phyloP scores from a whole-genome alignment of 1,140 invertebrate species.

The Zophobas atratus region DNA sequence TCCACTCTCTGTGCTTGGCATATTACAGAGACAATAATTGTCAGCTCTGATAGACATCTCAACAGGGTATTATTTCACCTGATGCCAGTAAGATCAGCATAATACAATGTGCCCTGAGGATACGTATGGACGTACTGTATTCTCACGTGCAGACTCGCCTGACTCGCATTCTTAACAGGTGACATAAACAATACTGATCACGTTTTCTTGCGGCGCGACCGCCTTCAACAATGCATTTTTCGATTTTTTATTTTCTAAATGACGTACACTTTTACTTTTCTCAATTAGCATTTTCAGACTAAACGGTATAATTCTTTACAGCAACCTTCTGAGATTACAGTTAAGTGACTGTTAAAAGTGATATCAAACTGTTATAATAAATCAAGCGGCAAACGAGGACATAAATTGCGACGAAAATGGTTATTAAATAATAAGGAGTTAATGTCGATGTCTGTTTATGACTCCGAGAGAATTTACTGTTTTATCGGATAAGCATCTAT shows the following conservation, averaged over 20 bases:
- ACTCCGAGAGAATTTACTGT: slow-evolving; percentile 3
- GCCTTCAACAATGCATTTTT: slow-evolving; percentile 38
- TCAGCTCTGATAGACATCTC: slow-evolving; percentile 15
- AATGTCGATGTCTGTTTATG: slow-evolving; percentile 1
- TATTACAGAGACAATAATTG: neutral
- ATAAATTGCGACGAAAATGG: slow-evolving; percentile 37
- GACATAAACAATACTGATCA: slow-evolving; percentile 55
- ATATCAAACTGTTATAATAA: slow-evolving; percentile 20
- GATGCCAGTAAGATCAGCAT: slow-evolving; percentile 17
- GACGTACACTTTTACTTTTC: slow-evolving; percentile 31
- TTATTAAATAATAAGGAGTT: slow-evolving; percentile 28
- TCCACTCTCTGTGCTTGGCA: neutral
- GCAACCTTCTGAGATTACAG: slow-evolving; percentile 14
- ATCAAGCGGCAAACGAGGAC: slow-evolving; percentile 28
- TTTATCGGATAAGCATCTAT: slow-evolving; percentile 5
- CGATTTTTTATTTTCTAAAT: slow-evolving; percentile 24
- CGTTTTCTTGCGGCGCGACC: slow-evolving; percentile 50
- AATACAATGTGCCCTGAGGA: slow-evolving; percentile 10
- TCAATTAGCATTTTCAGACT: slow-evolving; percentile 13
- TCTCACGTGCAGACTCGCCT: slow-evolving; percentile 54
- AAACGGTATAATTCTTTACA: neutral
- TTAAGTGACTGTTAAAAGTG: slow-evolving; percentile 34
- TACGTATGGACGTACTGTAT: neutral
- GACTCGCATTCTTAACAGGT: slow-evolving; percentile 56
- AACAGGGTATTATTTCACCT: slow-evolving; percentile 45